Conservation (phyloP, 1,140 invertebrate species). For the Metopolophium dirhodum region DNA sequence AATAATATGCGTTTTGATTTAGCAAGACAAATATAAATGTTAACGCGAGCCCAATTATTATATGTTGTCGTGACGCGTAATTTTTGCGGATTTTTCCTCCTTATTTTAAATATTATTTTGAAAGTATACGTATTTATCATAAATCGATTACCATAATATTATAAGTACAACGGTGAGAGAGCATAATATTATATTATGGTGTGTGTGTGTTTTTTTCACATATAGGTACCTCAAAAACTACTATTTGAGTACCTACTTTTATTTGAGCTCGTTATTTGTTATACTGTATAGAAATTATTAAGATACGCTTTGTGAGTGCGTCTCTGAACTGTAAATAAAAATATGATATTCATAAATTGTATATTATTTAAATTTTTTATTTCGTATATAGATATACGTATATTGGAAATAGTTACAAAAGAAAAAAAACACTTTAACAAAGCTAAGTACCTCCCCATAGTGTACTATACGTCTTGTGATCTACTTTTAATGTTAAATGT, state of each 20-base stretch:
- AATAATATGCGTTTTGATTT: not conserved
- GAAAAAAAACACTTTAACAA: not conserved
- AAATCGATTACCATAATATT: not conserved
- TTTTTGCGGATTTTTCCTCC: not conserved
- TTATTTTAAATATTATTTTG: not conserved
- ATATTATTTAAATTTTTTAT: not conserved
- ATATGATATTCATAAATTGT: conserved; percentile 5
- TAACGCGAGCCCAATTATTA: not conserved
- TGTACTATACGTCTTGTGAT: not conserved
- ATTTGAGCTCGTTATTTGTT: not conserved
- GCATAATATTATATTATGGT: not conserved
- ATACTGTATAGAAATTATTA: not conserved
- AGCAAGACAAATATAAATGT: not conserved
- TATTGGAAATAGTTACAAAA: not conserved
- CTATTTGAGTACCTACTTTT: too few relatives aligned
- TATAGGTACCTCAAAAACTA: not conserved
- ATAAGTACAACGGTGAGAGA: not conserved
- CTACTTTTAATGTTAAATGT: not conserved
- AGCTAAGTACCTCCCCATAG: not conserved
- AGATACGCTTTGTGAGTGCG: not conserved
- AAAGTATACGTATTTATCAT: not conserved
- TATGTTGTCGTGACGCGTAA: not conserved
- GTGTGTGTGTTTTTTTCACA: not conserved
- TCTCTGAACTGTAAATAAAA: not conserved
- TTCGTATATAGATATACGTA: not conserved